These are phyloP conservation scores for Orius insidiosus DNA, from an alignment of 1,140 invertebrate species.

Conservation along the genomic window DNA sequence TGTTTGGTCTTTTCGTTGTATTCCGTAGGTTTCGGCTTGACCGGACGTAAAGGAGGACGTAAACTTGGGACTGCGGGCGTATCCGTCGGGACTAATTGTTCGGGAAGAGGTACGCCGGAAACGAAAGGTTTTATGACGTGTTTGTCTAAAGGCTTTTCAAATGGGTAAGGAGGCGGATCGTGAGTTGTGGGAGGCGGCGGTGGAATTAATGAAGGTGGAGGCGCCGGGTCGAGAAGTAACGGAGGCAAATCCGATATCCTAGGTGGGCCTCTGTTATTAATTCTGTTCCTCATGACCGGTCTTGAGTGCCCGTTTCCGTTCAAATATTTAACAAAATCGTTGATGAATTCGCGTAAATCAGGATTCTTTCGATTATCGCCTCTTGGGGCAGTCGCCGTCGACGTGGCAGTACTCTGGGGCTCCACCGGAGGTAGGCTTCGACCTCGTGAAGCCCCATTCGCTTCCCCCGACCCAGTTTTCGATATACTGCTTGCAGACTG, in stretches of 20 bases:
- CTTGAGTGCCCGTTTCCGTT: conserved; percentile 47
- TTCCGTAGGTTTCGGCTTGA: conserved; percentile 29
- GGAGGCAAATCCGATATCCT: conserved; percentile 55
- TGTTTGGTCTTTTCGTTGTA: conserved; percentile 16
- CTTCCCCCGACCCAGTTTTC: conserved; percentile 12
- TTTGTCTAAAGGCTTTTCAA: conserved; percentile 35
- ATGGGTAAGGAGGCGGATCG: conserved; percentile 44
- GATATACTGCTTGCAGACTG: neutral
- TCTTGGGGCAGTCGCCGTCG: conserved; percentile 32
- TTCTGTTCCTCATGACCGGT: conserved; percentile 39
- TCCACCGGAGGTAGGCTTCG: conserved; percentile 5
- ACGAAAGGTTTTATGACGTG: conserved; percentile 34
- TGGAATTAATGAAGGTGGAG: conserved; percentile 27
- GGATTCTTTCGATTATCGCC: conserved; percentile 31
- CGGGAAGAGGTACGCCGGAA: conserved; percentile 51
- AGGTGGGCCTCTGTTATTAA: conserved; percentile 77
- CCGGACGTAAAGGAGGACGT: conserved; percentile 1
- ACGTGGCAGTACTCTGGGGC: conserved; percentile 39
- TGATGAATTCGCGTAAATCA: conserved; percentile 80
- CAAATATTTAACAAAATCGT: conserved; percentile 70
- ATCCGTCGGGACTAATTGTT: conserved; percentile 44
- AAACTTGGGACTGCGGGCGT: neutral
- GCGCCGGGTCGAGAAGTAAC: conserved; percentile 45
- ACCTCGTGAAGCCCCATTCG: conserved; percentile 9
- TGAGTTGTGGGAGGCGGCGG: conserved; percentile 26